Conservation (phyloP, 2,797 vertebrate species). For the Helicolenus hilgendorfi region DNA sequence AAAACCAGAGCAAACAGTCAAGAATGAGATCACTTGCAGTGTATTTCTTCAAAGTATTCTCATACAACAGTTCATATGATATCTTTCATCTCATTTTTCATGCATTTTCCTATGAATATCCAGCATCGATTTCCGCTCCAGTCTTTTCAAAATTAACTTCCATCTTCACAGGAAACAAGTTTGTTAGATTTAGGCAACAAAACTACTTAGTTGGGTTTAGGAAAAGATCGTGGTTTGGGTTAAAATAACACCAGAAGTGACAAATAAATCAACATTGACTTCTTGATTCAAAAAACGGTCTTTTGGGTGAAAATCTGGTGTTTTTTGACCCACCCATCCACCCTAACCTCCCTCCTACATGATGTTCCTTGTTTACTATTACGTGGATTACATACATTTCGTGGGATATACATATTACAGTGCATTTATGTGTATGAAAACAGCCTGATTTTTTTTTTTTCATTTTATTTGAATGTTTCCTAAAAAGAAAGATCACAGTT, state of each 20-base stretch:
- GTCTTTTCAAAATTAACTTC: too few species aligned
- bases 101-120: too few species aligned
- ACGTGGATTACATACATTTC: neutral
- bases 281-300: too few species aligned
- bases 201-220: neutral
- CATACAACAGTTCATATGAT: neutral
- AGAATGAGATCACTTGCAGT: neutral
- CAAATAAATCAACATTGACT: too few species aligned
- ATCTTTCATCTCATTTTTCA: too few species aligned
- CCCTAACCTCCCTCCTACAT: neutral
- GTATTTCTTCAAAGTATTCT: neutral
- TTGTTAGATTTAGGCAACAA: neutral
- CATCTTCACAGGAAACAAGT: too few species aligned
- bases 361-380: neutral
- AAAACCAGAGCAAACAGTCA: neutral
- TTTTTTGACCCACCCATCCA: too few species aligned
- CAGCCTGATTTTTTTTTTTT: neutral
- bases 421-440: too few species aligned
- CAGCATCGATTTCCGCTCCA: too few species aligned
- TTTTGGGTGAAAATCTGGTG: too few species aligned
- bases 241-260: neutral
- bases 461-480: neutral
- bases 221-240: neutral
- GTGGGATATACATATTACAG: neutral
- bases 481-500: neutral